These are phyloP conservation scores for Donacobius atricapilla DNA, from an alignment of 2,113 vertebrate genomes.

Conservation along the genomic window DNA sequence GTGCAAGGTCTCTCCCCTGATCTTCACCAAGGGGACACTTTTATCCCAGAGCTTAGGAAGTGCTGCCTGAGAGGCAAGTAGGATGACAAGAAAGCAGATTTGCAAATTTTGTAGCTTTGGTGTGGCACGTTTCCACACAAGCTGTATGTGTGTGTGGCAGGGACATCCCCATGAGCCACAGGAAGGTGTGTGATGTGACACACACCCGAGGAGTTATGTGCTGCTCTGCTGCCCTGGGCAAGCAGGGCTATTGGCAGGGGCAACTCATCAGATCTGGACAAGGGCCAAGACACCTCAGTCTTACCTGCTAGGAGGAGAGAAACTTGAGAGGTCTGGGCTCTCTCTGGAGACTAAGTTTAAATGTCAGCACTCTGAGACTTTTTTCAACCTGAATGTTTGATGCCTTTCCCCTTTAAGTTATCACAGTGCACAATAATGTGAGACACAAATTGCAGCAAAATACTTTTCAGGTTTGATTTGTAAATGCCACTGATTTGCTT, in stretches of 20 bases:
- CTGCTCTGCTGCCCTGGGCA: not conserved
- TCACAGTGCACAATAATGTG: not conserved
- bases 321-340: not conserved
- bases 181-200: fast-evolving
- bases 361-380: not conserved
- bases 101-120: not conserved
- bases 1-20: not conserved
- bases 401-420: not conserved
- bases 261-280: not conserved
- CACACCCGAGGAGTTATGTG: not conserved
- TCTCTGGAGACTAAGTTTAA: not conserved
- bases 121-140: not conserved
- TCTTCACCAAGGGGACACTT: not conserved
- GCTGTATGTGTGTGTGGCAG: fast-evolving
- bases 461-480: not conserved
- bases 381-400: not conserved
- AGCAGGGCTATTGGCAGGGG: not conserved
- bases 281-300: fast-evolving
- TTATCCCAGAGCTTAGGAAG: not conserved
- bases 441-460: not conserved
- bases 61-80: not conserved
- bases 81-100: not conserved
- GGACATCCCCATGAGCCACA: not conserved
- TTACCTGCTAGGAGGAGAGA: not conserved
- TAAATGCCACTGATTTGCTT: not conserved